Percentiles rank a stretch among this genome's conserved stretches.
Evolutionary conservation across 2,113 vertebrate genomes (phyloP).

Genomic region (Chrysemys picta): DNA sequence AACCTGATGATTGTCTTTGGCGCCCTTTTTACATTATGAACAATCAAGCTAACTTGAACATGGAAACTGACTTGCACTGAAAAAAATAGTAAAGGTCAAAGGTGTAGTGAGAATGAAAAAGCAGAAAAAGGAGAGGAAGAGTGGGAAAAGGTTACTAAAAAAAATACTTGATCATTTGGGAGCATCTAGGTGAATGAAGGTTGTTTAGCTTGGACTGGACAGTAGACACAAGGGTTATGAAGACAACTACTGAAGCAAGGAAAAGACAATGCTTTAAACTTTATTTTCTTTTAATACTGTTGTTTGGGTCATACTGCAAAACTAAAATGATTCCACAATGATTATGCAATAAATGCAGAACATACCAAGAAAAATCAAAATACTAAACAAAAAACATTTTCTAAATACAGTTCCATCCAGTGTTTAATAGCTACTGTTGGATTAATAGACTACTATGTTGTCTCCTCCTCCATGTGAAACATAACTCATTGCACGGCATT

Average conservation of each 20-base stretch:
- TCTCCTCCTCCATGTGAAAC: not conserved
- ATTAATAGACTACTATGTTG: not conserved
- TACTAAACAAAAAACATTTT: not conserved
- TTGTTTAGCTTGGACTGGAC: not conserved
- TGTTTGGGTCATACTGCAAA: constrained; percentile 35
- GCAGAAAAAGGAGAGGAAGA: not conserved
- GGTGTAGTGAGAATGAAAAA: not conserved
- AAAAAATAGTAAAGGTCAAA: constrained; percentile 11
- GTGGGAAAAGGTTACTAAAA: not conserved
- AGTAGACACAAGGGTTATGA: constrained; percentile 4
- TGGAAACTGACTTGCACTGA: constrained; percentile 74
- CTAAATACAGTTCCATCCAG: constrained; percentile 14
- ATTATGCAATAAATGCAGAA: constrained; percentile 68
- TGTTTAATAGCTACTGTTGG: not conserved
- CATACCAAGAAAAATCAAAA: constrained; percentile 25
- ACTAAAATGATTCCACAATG: constrained; percentile 58
- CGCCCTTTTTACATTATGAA: constrained; percentile 83
- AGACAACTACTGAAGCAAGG: constrained; percentile 48
- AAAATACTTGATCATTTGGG: not conserved
- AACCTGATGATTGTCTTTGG: constrained; percentile 96
- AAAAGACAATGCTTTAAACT: constrained; percentile 58
- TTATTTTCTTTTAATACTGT: constrained; percentile 68
- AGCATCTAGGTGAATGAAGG: not conserved
- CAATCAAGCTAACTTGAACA: constrained; percentile 88
- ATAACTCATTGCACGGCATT: constrained; percentile 26